phyloP scores from a whole-genome alignment of 2,113 vertebrate species.

The Prionailurus viverrinus region DNA sequence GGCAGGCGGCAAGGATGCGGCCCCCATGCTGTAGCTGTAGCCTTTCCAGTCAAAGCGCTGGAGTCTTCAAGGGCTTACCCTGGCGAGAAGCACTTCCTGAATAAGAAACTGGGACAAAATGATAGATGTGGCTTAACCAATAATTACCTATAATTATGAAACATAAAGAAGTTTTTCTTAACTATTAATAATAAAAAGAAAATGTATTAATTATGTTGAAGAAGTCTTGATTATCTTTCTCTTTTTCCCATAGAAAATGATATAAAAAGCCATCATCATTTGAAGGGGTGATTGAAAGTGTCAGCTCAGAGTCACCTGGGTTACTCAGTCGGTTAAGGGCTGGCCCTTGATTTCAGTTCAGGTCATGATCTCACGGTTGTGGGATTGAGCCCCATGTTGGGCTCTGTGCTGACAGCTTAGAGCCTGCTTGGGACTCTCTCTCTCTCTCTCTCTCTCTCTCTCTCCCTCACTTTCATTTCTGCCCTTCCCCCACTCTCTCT shows the following conservation, averaged over 20 bases:
- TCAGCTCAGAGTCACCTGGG: too few species aligned
- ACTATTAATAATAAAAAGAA: not conserved
- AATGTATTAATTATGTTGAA: not conserved
- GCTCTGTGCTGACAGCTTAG: too few species aligned
- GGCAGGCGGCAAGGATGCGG: not conserved
- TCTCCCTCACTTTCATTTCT: too few species aligned
- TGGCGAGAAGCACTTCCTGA: not conserved
- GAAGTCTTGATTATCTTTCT: not conserved
- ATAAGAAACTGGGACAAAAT: not conserved
- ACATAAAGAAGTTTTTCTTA: not conserved
- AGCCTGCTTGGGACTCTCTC: too few species aligned
- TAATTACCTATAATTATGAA: not conserved
- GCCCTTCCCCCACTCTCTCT: too few species aligned
- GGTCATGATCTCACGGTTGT: too few species aligned
- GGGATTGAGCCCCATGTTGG: too few species aligned
- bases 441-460: too few species aligned
- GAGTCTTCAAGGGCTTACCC: not conserved
- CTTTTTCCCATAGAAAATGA: not conserved
- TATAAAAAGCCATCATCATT: not conserved
- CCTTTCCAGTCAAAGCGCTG: not conserved
- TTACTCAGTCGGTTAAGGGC: too few species aligned
- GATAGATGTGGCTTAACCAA: not conserved
- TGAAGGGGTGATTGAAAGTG: slow-evolving; percentile 10
- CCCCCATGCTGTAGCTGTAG: too few species aligned
- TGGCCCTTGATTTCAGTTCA: too few species aligned